These are phyloP conservation scores for Teleogryllus occipitalis DNA, from an alignment of 1,140 invertebrate genomes.

Conservation along the genomic window DNA sequence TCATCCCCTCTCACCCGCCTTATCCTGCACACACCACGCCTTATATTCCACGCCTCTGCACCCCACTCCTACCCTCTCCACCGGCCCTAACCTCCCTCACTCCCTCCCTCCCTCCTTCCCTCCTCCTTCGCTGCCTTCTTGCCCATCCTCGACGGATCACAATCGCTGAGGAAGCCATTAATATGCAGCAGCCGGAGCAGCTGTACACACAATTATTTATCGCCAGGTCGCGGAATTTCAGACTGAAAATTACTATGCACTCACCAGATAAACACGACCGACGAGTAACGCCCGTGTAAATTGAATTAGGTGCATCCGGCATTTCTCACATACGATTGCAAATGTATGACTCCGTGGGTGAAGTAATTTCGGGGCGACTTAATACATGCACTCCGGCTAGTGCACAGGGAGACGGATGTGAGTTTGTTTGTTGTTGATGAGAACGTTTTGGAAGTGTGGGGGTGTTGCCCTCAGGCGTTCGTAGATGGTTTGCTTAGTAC, in stretches of 20 bases:
- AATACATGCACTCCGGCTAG: not conserved
- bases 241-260: not conserved
- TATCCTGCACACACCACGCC: too few species aligned
- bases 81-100: too few species aligned
- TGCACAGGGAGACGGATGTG: not conserved
- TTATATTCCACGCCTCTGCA: too few species aligned
- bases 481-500: too few species aligned
- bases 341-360: not conserved
- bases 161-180: not conserved
- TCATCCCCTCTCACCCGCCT: too few species aligned
- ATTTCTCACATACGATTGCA: not conserved
- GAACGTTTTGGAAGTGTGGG: not conserved
- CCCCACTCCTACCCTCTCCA: too few species aligned
- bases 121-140: too few species aligned
- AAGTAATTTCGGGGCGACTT: not conserved
- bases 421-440: not conserved
- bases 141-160: not conserved
- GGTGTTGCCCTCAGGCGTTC: too few species aligned
- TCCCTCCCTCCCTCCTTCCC: too few species aligned
- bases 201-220: conserved; percentile 5
- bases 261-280: not conserved
- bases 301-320: not conserved
- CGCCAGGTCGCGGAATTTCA: not conserved
- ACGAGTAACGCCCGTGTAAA: not conserved
- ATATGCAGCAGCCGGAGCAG: not conserved